Conservation (phyloP, 1,140 invertebrate species). For the Neotoxoptera formosana region DNA sequence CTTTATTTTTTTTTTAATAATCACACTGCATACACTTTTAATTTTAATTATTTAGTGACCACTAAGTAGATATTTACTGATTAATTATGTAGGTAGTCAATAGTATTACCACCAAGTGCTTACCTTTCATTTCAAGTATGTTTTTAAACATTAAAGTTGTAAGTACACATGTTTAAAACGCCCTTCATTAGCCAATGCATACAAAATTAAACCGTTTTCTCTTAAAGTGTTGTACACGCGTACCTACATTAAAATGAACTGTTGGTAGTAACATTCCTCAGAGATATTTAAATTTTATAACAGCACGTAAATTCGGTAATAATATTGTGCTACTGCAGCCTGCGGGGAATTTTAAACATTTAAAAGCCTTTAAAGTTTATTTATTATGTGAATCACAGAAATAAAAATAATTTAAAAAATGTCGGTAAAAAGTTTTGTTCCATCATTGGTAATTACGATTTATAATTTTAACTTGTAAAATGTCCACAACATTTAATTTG, state of each 20-base stretch:
- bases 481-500: background rate
- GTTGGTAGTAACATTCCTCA: background rate
- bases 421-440: background rate
- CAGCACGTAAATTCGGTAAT: slow-evolving; percentile 15
- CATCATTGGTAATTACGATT: background rate
- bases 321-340: background rate
- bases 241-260: slow-evolving; percentile 28
- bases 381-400: background rate
- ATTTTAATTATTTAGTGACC: background rate
- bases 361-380: background rate
- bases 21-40: background rate
- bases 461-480: background rate
- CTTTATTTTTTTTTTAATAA: background rate
- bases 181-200: background rate
- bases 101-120: background rate
- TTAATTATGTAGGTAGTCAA: background rate
- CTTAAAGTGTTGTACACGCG: background rate
- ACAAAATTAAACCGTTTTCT: background rate
- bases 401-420: background rate
- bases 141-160: background rate
- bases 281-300: slow-evolving; percentile 35
- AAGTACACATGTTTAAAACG: slow-evolving; percentile 24
- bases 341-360: background rate
- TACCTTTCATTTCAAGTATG: background rate
- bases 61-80: background rate